Evolutionary conservation across 2,113 vertebrate species (phyloP).

Genomic region (Myiozetetes cayanensis): DNA sequence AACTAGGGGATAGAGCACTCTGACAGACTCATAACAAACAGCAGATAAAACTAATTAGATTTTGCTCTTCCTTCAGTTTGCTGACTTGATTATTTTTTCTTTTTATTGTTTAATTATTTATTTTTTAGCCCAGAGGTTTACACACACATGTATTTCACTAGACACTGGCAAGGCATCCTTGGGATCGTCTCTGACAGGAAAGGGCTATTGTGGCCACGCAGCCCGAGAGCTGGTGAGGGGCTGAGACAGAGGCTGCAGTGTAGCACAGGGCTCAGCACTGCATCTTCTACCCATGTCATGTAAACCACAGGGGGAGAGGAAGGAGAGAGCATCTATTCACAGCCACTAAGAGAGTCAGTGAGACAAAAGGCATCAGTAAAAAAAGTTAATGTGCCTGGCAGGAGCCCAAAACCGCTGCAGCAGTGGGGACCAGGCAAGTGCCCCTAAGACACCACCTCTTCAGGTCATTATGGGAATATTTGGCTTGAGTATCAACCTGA

Average conservation of each 20-base stretch:
- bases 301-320: background rate
- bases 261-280: background rate
- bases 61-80: conserved; percentile 38
- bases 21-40: conserved; percentile 20
- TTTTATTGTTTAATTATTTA: conserved; percentile 68
- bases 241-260: conserved; percentile 68
- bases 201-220: background rate
- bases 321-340: background rate
- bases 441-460: background rate
- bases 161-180: conserved; percentile 25
- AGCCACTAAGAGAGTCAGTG: background rate
- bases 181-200: conserved; percentile 37
- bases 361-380: conserved; percentile 50
- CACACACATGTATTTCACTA: background rate
- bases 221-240: background rate
- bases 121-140: conserved; percentile 58
- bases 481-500: conserved; percentile 14
- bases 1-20: conserved; percentile 2
- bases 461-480: conserved; percentile 1
- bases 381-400: conserved; percentile 51
- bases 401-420: conserved; percentile 2
- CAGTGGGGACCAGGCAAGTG: background rate
- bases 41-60: conserved; percentile 31
- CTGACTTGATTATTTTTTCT: conserved; percentile 68
- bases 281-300: conserved; percentile 38